phyloP scores from a whole-genome alignment of 2,113 vertebrate species.

The Helogale parvula region DNA sequence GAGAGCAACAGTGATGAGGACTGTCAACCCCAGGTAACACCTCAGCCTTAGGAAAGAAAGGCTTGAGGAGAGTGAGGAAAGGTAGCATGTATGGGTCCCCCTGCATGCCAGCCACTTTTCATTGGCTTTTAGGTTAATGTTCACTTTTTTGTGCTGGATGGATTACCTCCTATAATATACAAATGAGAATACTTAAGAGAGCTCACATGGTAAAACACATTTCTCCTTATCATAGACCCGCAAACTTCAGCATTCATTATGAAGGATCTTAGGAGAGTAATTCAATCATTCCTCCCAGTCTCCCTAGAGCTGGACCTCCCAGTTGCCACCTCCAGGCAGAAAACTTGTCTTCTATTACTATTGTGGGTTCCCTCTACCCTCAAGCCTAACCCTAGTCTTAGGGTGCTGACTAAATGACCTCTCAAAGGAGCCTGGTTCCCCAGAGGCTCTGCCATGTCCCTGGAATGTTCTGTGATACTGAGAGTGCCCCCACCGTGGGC shows the following conservation, averaged over 20 bases:
- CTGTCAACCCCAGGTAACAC: conserved; percentile 91
- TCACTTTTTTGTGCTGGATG: neutral
- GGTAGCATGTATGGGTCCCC: fast-evolving
- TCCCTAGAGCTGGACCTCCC: neutral
- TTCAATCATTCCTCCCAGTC: too few relatives aligned
- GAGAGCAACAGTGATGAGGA: conserved; percentile 87
- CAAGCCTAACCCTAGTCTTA: neutral
- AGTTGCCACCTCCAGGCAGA: neutral
- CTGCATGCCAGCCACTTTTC: neutral
- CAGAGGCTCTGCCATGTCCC: neutral
- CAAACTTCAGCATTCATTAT: neutral
- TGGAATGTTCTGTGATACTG: neutral
- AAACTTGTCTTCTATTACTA: neutral
- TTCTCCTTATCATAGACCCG: neutral
- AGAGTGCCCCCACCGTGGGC: neutral
- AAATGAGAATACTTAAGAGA: neutral
- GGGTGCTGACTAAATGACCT: neutral
- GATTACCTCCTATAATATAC: neutral
- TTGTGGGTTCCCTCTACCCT: neutral
- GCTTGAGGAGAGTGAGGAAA: neutral
- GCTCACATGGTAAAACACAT: neutral
- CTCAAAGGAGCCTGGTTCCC: neutral
- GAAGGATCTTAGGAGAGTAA: neutral
- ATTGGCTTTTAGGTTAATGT: neutral
- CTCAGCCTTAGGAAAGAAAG: neutral